Evolutionary conservation across 2,113 vertebrate genomes (phyloP).

Genomic region (Apaloderma vittatum): DNA sequence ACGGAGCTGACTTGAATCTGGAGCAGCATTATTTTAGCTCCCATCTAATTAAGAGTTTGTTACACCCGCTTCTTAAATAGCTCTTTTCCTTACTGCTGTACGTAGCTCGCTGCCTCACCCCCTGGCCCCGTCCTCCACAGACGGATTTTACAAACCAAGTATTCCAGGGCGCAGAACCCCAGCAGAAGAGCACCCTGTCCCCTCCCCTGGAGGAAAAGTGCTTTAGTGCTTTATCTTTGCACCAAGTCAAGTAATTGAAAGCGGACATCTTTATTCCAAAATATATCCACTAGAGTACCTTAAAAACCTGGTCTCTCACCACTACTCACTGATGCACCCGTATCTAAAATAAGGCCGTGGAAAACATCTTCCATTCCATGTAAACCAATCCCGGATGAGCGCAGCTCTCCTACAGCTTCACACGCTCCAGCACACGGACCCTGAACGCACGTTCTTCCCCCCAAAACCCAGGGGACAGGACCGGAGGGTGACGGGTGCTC

Average conservation of each 20-base stretch:
- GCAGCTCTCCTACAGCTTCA: accelerated
- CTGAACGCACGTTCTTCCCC: accelerated
- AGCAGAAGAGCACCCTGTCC: too few relatives aligned
- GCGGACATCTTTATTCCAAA: neutral
- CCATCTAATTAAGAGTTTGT: slow-evolving; percentile 8
- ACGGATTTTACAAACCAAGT: neutral
- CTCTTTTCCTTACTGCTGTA: neutral
- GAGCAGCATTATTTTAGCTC: slow-evolving; percentile 29
- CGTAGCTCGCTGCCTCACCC: neutral
- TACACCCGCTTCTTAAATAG: slow-evolving; percentile 23
- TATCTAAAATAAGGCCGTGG: accelerated
- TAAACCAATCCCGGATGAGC: neutral
- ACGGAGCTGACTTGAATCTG: neutral
- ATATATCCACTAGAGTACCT: neutral
- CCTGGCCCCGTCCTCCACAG: neutral
- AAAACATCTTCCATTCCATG: neutral
- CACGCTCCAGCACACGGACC: too few relatives aligned
- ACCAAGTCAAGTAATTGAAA: neutral
- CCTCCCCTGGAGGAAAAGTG: neutral
- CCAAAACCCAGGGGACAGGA: accelerated
- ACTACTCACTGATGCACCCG: accelerated
- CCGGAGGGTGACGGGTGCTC: accelerated
- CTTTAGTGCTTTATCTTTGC: neutral
- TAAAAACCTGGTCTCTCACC: neutral
- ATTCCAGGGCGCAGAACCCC: accelerated